Evolutionary conservation across 2,888 invertebrate genomes (phyloP).

Genomic region (Alcis repandata): DNA sequence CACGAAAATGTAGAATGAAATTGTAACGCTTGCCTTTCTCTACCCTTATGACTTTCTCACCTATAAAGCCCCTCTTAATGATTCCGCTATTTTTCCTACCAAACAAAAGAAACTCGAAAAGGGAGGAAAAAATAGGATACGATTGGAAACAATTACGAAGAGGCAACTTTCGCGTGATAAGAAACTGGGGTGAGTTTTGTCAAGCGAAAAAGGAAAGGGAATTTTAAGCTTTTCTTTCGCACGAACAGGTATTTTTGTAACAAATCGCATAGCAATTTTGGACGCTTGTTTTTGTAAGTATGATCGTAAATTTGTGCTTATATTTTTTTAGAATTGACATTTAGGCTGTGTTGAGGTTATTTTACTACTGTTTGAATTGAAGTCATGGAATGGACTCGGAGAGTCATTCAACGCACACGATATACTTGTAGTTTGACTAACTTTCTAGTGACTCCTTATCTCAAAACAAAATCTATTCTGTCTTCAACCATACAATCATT

Average conservation of each 20-base stretch:
- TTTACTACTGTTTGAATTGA: too few relatives aligned
- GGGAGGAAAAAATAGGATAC: slow-evolving; percentile 59
- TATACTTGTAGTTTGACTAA: too few relatives aligned
- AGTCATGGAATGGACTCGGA: too few relatives aligned
- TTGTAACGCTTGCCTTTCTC: not conserved
- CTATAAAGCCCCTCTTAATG: slow-evolving; percentile 40
- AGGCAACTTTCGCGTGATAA: slow-evolving; percentile 72
- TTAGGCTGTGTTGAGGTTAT: too few relatives aligned
- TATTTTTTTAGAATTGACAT: not conserved
- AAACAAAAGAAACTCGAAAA: slow-evolving; percentile 56
- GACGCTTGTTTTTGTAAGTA: slow-evolving; percentile 23
- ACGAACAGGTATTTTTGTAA: slow-evolving; percentile 46
- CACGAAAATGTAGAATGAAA: too few relatives aligned
- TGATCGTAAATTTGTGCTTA: slow-evolving; percentile 1
- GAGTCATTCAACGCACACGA: too few relatives aligned
- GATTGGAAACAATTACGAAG: slow-evolving; percentile 77
- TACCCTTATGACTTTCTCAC: slow-evolving; percentile 19
- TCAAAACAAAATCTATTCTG: too few relatives aligned
- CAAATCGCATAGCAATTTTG: slow-evolving; percentile 33
- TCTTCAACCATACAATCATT: too few relatives aligned
- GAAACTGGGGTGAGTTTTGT: slow-evolving; percentile 66
- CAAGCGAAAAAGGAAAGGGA: slow-evolving; percentile 54
- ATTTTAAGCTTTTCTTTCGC: slow-evolving; percentile 57
- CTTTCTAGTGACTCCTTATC: too few relatives aligned
- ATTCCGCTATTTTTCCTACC: slow-evolving; percentile 49